Evolutionary conservation across 2,113 vertebrate genomes (phyloP).

Genomic region (Megaceryle maxima): DNA sequence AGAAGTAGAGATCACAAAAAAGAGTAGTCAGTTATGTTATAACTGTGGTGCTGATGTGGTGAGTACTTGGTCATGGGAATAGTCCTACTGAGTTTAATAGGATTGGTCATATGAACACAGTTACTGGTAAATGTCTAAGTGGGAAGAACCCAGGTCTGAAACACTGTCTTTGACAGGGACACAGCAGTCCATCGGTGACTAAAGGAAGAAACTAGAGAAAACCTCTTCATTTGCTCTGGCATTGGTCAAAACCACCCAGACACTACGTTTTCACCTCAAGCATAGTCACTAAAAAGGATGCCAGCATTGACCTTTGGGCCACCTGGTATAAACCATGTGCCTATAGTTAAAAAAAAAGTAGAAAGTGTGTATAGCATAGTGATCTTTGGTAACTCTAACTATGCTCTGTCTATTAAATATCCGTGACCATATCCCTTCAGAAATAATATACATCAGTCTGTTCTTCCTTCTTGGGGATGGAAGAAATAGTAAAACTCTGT

Average conservation of each 20-base stretch:
- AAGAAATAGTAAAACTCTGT: not conserved
- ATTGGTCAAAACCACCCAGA: not conserved
- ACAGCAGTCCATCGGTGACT: not conserved
- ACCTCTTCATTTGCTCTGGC: not conserved
- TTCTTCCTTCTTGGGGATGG: not conserved
- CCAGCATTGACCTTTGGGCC: not conserved
- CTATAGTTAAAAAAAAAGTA: not conserved
- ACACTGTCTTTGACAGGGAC: not conserved
- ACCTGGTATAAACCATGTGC: not conserved
- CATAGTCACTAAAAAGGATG: not conserved
- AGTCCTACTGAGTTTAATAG: not conserved
- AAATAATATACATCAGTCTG: not conserved
- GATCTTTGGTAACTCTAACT: not conserved
- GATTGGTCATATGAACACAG: rapidly evolving
- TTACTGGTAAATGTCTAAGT: not conserved
- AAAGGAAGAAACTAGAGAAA: not conserved
- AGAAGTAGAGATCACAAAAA: not conserved
- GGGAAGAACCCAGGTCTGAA: not conserved
- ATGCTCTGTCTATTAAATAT: not conserved
- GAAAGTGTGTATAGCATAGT: not conserved
- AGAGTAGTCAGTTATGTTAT: not conserved
- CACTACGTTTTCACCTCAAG: not conserved
- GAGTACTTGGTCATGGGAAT: not conserved
- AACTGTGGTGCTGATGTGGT: not conserved
- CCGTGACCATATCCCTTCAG: not conserved